These are phyloP conservation scores for Crambe crambe DNA, from an alignment of 37 sponge, comb jelly and placozoan species.

Conservation along the genomic window DNA sequence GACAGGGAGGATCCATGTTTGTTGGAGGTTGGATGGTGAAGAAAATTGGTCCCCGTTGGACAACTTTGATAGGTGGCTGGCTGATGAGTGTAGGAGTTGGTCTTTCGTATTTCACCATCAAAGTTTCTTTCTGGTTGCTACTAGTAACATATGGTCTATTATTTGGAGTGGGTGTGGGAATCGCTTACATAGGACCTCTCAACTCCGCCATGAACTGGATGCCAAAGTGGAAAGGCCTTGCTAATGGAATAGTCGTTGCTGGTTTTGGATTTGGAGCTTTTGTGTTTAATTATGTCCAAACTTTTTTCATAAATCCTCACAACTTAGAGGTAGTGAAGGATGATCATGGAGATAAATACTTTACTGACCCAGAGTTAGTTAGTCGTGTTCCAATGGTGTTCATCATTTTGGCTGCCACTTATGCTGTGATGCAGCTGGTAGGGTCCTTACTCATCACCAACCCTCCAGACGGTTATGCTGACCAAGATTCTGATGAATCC, in stretches of 20 bases:
- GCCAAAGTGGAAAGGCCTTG: slow-evolving; percentile 83
- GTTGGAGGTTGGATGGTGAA: slow-evolving; percentile 78
- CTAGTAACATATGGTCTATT: slow-evolving; percentile 82
- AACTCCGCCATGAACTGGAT: slow-evolving; percentile 83
- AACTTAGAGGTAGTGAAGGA: slow-evolving; percentile 11
- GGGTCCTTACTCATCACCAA: slow-evolving; percentile 70
- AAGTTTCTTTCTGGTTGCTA: slow-evolving; percentile 61
- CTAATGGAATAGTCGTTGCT: slow-evolving; percentile 83
- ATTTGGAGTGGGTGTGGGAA: slow-evolving; percentile 80
- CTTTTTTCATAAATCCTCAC: slow-evolving; percentile 77
- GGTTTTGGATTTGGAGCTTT: slow-evolving; percentile 90
- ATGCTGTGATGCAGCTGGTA: slow-evolving; percentile 67
- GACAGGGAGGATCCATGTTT: slow-evolving; percentile 74
- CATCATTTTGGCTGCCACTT: slow-evolving; percentile 70
- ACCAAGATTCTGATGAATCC: neutral
- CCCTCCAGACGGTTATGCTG: slow-evolving; percentile 36
- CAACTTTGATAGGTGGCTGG: slow-evolving; percentile 72
- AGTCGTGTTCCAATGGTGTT: slow-evolving; percentile 71
- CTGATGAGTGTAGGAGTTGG: slow-evolving; percentile 56
- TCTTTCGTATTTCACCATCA: slow-evolving; percentile 49
- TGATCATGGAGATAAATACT: slow-evolving; percentile 23
- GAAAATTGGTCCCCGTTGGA: slow-evolving; percentile 73
- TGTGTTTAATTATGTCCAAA: slow-evolving; percentile 69
- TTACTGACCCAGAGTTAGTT: slow-evolving; percentile 58
- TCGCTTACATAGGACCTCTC: slow-evolving; percentile 81